Evolutionary conservation across 2,113 vertebrate species (phyloP).

Genomic region (Psephotus haematonotus): DNA sequence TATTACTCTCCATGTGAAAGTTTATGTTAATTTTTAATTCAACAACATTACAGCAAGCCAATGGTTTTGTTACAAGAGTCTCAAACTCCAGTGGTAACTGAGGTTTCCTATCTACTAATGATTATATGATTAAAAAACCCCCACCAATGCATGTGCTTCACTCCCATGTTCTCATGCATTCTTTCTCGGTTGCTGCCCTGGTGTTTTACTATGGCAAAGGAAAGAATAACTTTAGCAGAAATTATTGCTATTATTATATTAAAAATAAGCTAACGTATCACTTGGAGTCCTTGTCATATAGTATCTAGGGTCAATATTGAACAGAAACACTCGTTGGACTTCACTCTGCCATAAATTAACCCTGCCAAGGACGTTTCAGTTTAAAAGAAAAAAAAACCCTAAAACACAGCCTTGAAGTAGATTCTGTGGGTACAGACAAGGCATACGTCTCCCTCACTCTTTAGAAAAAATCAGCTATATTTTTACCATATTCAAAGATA

Average conservation of each 20-base stretch:
- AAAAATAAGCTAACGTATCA: neutral
- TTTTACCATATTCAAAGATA: neutral
- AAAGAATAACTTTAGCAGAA: neutral
- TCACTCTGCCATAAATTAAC: neutral
- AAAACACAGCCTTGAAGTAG: neutral
- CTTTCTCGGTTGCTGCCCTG: neutral
- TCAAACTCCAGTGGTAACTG: neutral
- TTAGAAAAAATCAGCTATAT: neutral
- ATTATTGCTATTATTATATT: neutral
- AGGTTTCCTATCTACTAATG: neutral
- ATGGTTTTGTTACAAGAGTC: neutral
- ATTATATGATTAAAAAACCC: neutral
- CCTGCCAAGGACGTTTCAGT: neutral
- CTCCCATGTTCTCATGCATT: neutral
- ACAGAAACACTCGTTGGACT: neutral
- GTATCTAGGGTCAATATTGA: neutral
- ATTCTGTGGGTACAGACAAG: neutral
- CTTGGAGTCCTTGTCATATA: neutral
- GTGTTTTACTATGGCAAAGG: neutral
- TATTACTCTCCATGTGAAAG: neutral
- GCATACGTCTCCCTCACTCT: fast-evolving
- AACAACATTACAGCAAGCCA: neutral
- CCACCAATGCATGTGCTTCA: neutral
- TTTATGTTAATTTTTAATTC: neutral
- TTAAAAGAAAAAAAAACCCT: neutral